Evolutionary conservation across 30 jellyfish, hydroid and myxozoan genomes (phyloP), one percentile per base, ranked within the genome.

Genomic region (Hydra vulgaris): DNA sequence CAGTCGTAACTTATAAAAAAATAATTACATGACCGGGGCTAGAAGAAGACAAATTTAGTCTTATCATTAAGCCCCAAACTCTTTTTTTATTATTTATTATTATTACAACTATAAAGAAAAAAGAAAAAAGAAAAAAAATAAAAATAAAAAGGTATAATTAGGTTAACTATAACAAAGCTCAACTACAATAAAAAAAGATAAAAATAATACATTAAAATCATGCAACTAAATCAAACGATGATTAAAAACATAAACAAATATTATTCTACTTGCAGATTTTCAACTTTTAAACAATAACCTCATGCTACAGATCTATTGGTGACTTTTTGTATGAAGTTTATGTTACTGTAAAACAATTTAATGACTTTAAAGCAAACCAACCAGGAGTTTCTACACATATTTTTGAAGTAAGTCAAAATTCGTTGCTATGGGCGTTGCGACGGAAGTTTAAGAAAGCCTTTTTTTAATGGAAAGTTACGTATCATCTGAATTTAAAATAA

Each of bases 361-460:
- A 12, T 40, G 61, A 40, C n/a, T n/a, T n/a, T n/a, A n/a, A n/a
- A n/a, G n/a, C n/a, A n/a, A n/a, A n/a, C n/a, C n/a, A n/a, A n/a
- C n/a, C n/a, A n/a, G n/a, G n/a, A 3, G 5, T 40, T 3, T 3
- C 61, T 3, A 12, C 61, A 40, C 61, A 40, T 40, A 40, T 40
- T 40, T 40, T 40, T 40, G 5, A 3, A 40, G 61, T 40, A 12
- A 40, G 12, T 40, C 61, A 70, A 70, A 70, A 70, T 8, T 70
- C 18, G 18, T 70, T 70, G 76, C 76, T 70, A 70, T 5, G 76
- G 18, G 76, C 76, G 0, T 70, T 17, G 76, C 76, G 8, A 70
- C 17, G 76, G 15, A 0, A 70, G 1, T 70, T 70, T 70, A 40
- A 5, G 5, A 12, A 40, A 3, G 12, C 12, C 12, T 3, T 40